Base-by-base conservation (phyloP, 2,888 invertebrate genomes). In the Zygogramma bicolorata region DNA sequence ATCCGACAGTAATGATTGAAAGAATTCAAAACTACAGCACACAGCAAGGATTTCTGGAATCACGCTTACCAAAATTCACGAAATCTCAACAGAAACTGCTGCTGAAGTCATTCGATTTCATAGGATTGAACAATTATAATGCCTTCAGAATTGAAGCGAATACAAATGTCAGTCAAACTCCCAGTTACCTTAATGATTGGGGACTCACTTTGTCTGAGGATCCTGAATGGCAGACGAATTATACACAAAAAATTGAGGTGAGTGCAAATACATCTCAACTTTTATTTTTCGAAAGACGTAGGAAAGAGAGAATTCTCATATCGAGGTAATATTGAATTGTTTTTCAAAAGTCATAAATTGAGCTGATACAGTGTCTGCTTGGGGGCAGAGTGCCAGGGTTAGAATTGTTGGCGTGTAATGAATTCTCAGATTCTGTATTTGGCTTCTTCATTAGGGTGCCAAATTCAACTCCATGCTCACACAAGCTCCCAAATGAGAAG, bases 101-200 rank as follows among this genome's bases (percentile, higher is more conserved):
- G 65, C 90, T 94, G 27, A 86, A 84, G 27, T 90, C 93, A 0
- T 88, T 89, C 0, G 95, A 95, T 83, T 94, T 93, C 85, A 88
- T 95, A 66, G 94, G 93, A 0, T 83, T 95, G 10, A 95, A 95
- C 83, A 90, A 92, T 69, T 95, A 95, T 82, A 92, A 93, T 0
- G 89, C 91, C 0, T 86, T 87, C 75, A 78, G 91, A 78, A 88
- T 86, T 89, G 34, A n/a, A n/a, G 66, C 46, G 5, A 65, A 67
- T 29, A 65, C 69, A 0, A 70, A 31, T 4, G 40, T 68, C 3
- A 53, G 58, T 15, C 18, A 31, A 8, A 59, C 22, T 18, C 70
- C 75, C 0, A 75, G 40, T 59, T 68, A 25, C 15, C n/a, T 15
- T 10, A 73, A 73, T 42, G 89, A 89, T 83, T 27, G n/a, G 31